phyloP scores from a whole-genome alignment of 2,797 vertebrate species.

The Sebastes diaconus region DNA sequence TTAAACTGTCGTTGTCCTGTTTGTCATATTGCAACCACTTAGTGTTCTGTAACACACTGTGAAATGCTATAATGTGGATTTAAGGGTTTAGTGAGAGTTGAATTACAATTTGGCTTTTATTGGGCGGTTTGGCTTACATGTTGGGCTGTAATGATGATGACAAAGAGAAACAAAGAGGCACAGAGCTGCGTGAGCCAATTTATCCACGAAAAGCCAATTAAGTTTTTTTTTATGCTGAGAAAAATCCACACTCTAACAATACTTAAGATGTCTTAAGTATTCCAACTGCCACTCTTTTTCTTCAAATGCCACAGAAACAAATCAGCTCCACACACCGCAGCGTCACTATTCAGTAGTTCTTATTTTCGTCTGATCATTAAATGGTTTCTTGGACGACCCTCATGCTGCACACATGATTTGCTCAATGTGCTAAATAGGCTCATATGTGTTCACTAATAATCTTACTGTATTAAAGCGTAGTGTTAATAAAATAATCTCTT shows the following conservation, averaged over 20 bases:
- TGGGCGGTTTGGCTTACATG: slow-evolving; percentile 13
- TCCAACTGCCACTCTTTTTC: not conserved
- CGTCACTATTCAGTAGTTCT: not conserved
- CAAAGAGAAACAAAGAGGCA: slow-evolving; percentile 11
- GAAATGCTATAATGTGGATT: not conserved
- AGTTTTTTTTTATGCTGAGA: not conserved
- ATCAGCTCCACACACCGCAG: not conserved
- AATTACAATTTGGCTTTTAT: slow-evolving; percentile 26
- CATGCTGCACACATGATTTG: not conserved
- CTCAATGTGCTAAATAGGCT: not conserved
- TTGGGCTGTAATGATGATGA: slow-evolving; percentile 13
- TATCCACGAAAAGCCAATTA: slow-evolving; percentile 16
- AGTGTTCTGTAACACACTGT: not conserved
- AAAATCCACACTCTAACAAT: not conserved
- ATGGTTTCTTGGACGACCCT: not conserved
- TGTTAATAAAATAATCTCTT: not conserved
- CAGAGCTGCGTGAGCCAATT: not conserved
- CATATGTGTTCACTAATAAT: not conserved
- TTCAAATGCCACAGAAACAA: not conserved
- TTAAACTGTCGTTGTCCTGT: not conserved
- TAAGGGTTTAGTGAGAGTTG: not conserved
- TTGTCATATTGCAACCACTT: not conserved
- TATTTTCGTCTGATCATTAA: not conserved
- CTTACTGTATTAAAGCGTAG: not conserved
- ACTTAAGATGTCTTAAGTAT: not conserved